A percentile compares a stretch with the other conserved stretches of the same genome.
phyloP scores from a whole-genome alignment of 1,140 invertebrate species.

The Mactra quadrangularis region DNA sequence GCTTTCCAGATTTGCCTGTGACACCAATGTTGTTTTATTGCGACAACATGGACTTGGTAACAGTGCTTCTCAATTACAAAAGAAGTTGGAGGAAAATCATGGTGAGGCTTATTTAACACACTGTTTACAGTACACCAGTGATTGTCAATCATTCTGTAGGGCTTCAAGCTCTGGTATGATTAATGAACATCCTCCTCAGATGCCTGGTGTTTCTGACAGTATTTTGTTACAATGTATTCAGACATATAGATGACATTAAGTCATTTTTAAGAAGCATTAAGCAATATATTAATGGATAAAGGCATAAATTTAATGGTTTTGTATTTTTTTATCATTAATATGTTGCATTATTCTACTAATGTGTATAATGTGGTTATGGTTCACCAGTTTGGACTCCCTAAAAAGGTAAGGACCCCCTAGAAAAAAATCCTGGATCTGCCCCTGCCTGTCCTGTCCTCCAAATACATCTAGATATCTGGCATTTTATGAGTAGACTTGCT shows the following conservation, averaged over 20 bases:
- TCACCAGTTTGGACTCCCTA: constrained; percentile 73
- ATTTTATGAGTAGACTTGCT: constrained; percentile 72
- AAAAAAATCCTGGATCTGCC: constrained; percentile 3
- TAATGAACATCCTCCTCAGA: neutral
- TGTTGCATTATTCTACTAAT: no score
- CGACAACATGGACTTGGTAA: constrained; percentile 50
- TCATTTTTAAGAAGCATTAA: constrained; percentile 58
- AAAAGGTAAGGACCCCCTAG: constrained; percentile 43
- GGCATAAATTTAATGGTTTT: no score
- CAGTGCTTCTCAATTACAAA: constrained; percentile 6
- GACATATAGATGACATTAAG: constrained; percentile 57
- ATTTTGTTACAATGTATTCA: constrained; percentile 51
- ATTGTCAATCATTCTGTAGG: constrained; percentile 15
- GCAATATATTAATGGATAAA: constrained; percentile 63
- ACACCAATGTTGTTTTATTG: no score
- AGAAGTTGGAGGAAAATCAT: constrained; percentile 27
- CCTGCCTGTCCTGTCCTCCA: constrained; percentile 30
- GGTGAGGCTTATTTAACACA: neutral
- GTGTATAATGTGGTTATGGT: no score
- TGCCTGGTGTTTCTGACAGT: constrained; percentile 13
- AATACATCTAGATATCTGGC: constrained; percentile 70
- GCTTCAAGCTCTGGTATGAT: neutral
- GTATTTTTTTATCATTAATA: no score
- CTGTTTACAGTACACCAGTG: neutral
- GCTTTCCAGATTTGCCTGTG: no score